Conservation (phyloP, 1,140 invertebrate genomes). For the Macrosteles quadrilineatus region DNA sequence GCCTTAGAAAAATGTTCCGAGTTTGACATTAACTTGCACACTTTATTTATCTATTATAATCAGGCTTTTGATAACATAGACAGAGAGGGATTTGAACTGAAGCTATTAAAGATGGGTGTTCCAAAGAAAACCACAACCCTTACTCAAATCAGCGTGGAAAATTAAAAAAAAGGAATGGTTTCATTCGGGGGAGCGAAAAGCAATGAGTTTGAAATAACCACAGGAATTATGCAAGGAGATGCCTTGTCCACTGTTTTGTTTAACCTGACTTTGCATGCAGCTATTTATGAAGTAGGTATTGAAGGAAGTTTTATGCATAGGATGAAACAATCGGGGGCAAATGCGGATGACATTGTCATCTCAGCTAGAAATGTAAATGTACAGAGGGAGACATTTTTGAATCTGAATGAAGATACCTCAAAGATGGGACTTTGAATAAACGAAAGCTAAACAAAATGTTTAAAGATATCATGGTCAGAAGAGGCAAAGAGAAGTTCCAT, state of each 20-base stretch:
- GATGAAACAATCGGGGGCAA: neutral
- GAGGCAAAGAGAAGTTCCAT: neutral
- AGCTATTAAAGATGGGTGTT: neutral
- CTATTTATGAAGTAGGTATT: neutral
- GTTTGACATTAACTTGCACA: too few species aligned
- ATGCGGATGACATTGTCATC: too few species aligned
- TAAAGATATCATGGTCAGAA: neutral
- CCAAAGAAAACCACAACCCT: constrained; percentile 3
- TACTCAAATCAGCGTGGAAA: neutral
- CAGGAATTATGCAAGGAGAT: constrained; percentile 6
- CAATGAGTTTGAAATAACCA: neutral
- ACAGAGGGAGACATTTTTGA: neutral
- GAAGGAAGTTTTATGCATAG: neutral
- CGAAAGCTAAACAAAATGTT: neutral
- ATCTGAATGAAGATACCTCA: neutral
- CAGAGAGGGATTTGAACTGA: neutral
- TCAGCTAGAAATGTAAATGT: neutral
- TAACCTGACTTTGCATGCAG: neutral
- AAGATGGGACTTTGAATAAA: neutral
- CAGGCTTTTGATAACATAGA: neutral
- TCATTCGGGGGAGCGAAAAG: neutral
- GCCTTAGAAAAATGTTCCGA: too few species aligned
- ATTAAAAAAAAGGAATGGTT: neutral
- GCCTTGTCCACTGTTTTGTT: neutral
- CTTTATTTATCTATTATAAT: neutral